Evolutionary conservation across 1,140 invertebrate genomes (phyloP), one percentile per base, ranked within the genome.

Genomic region (Dendrolimus punctatus): DNA sequence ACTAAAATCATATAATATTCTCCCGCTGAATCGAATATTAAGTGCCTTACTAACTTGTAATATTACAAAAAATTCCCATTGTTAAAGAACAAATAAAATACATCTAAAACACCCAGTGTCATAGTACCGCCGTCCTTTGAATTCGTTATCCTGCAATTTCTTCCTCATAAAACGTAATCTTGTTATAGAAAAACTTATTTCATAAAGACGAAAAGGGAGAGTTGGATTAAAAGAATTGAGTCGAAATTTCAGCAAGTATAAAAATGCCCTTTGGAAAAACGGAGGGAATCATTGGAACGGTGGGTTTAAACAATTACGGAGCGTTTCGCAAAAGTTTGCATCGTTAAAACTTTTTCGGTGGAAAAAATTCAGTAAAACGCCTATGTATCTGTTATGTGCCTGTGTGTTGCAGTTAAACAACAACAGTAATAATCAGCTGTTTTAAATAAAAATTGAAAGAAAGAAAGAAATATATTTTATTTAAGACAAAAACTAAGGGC

Each of bases 111-210:
- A 39, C 36, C 40, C 57, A 50, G 1, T 45, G 44, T 49, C 58
- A 56, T 56, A 51, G 51, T 50, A 58, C 45, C 46, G 44, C 39
- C 61, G 42, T 10, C 56, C 52, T 62, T 62, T 59, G 66, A 78
- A 76, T 76, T 77, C 70, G 73, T 77, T 81, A 73, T 73, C 66
- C 71, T 59, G 65, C 71, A 78, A 81, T 82, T 81, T 76, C 63
- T 66, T 62, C 60, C 65, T 73, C 72, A 70, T 80, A 76, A 80
- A 82, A 69, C 63, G 70, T 81, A 81, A 85, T 79, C 69, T 76
- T 71, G 74, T 85, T 82, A 79, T 43, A 66, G 69, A 68, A 79
- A 72, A 81, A 80, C 76, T 82, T 84, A 78, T 80, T 78, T 76
- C 76, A 80, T 73, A 80, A 78, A 77, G 68, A 58, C 63, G 57